These are phyloP conservation scores for Pogoniulus pusillus DNA, from an alignment of 2,797 vertebrate species.

Conservation along the genomic window DNA sequence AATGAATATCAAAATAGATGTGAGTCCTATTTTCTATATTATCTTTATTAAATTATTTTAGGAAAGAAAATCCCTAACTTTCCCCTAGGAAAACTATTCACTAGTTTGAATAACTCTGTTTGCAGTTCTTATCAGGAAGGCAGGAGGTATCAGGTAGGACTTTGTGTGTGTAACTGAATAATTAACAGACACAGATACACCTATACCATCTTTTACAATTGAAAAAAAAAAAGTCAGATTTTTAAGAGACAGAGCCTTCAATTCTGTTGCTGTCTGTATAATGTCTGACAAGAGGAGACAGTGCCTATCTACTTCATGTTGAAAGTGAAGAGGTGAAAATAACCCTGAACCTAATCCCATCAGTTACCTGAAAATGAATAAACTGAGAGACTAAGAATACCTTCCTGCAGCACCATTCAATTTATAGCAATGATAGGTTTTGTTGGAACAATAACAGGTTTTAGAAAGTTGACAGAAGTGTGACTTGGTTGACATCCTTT, in stretches of 20 bases:
- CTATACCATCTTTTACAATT: not conserved
- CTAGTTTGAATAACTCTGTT: not conserved
- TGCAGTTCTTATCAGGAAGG: not conserved
- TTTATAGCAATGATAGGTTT: not conserved
- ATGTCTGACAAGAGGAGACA: not conserved
- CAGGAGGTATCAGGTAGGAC: not conserved
- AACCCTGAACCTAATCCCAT: not conserved
- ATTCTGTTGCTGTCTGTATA: not conserved
- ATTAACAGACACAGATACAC: not conserved
- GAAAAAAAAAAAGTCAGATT: not conserved
- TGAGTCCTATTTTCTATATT: not conserved
- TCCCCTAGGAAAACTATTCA: not conserved
- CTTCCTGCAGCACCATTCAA: not conserved
- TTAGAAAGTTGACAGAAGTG: not conserved
- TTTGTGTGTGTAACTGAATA: not conserved
- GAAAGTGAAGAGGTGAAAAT: constrained; percentile 2
- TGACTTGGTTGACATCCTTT: constrained; percentile 10
- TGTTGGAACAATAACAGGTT: not conserved
- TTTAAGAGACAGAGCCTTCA: not conserved
- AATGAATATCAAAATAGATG: not conserved
- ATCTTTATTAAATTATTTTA: not conserved
- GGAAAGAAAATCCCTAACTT: not conserved
- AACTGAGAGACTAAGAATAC: not conserved
- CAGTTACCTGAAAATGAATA: not conserved
- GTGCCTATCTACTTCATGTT: not conserved